These are phyloP conservation scores for Caenorhabditis doughertyi DNA, from an alignment of 2,888 invertebrate genomes.

Conservation along the genomic window DNA sequence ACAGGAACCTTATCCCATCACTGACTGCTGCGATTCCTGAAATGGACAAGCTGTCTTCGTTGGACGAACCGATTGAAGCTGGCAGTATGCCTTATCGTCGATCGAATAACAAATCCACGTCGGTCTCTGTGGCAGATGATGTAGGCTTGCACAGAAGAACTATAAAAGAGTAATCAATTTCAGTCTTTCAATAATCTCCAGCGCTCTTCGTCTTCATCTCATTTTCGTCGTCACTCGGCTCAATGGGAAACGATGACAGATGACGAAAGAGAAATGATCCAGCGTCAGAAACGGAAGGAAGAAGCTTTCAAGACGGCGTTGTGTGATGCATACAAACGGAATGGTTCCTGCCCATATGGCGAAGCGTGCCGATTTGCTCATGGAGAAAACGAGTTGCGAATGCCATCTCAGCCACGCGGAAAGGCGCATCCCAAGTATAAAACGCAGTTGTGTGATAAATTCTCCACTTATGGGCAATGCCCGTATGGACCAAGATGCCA, in stretches of 20 bases:
- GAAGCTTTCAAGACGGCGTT: conserved; percentile 82
- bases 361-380: conserved; percentile 80
- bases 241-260: conserved; percentile 73
- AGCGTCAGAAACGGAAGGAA: conserved; percentile 69
- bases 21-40: conserved; percentile 43
- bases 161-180: background rate
- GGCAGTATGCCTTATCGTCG: conserved; percentile 44
- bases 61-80: conserved; percentile 60
- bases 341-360: conserved; percentile 76
- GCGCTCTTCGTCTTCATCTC: conserved; percentile 29
- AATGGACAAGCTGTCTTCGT: conserved; percentile 37
- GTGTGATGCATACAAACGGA: conserved; percentile 78
- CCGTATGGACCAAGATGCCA: conserved; percentile 75
- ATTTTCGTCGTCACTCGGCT: conserved; percentile 48
- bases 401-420: conserved; percentile 75
- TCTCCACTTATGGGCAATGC: conserved; percentile 70
- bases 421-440: conserved; percentile 77
- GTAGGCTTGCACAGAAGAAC: too few species aligned
- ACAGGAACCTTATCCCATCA: background rate
- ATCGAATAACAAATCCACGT: conserved; percentile 32
- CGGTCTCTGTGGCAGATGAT: conserved; percentile 28
- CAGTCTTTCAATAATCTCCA: conserved; percentile 46
- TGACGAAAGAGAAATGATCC: conserved; percentile 69
- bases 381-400: conserved; percentile 79
- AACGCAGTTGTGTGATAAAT: conserved; percentile 76